Conservation (phyloP, 2,888 invertebrate genomes). For the Cryptocephalus primarius region DNA sequence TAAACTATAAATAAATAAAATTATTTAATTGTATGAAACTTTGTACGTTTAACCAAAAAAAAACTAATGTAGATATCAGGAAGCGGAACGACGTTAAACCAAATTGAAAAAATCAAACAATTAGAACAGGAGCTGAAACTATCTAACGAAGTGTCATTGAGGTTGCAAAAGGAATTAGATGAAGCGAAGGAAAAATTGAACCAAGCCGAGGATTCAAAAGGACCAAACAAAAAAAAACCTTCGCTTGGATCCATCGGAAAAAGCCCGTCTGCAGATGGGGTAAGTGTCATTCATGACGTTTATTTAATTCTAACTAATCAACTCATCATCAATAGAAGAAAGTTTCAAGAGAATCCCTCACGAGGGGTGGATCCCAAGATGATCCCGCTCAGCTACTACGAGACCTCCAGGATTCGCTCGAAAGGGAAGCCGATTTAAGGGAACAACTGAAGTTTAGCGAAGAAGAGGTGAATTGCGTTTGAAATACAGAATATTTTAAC, state of each 20-base stretch:
- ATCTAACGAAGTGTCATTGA: constrained; percentile 60
- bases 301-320: too few species aligned
- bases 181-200: constrained; percentile 49
- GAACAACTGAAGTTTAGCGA: constrained; percentile 89
- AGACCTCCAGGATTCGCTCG: constrained; percentile 83
- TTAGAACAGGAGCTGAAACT: constrained; percentile 78
- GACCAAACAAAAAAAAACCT: constrained; percentile 43
- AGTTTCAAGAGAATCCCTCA: constrained; percentile 62
- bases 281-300: constrained; percentile 23
- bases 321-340: constrained; percentile 35
- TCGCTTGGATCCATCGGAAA: constrained; percentile 45
- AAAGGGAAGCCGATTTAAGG: constrained; percentile 84
- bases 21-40: too few species aligned
- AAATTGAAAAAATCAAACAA: constrained; percentile 60
- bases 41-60: constrained; percentile 4
- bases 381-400: constrained; percentile 72
- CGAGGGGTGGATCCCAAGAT: constrained; percentile 68
- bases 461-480: constrained; percentile 60
- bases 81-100: constrained; percentile 49
- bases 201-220: constrained; percentile 32
- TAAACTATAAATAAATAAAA: too few species aligned
- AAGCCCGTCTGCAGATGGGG: constrained; percentile 49
- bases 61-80: constrained; percentile 34
- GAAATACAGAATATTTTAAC: not conserved
- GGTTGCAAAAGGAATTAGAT: constrained; percentile 61